A percentile compares a stretch with the other conserved stretches of the same genome.
Evolutionary conservation across 2,113 vertebrate genomes (phyloP).

Genomic region (Osmerus mordax): DNA sequence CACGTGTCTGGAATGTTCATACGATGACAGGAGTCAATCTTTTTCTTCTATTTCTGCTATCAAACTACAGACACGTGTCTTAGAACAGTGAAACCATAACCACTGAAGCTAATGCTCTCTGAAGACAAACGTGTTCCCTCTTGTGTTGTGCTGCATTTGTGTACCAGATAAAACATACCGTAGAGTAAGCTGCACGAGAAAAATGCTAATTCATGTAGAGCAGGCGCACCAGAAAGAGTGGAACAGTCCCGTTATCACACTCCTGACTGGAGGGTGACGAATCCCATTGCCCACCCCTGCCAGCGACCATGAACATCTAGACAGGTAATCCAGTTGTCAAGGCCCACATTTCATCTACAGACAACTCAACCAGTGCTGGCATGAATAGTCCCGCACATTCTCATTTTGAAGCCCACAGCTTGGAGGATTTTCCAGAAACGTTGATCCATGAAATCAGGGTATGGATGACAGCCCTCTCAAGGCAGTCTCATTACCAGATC

Average conservation of each 20-base stretch:
- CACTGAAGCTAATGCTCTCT: background rate
- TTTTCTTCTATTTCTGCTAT: too few species aligned
- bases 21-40: too few species aligned
- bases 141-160: background rate
- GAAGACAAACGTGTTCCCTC: background rate
- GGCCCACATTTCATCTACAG: conserved; percentile 20
- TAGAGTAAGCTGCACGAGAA: background rate
- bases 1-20: too few species aligned
- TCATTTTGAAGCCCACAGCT: conserved; percentile 41
- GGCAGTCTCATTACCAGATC: conserved; percentile 20
- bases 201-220: conserved; percentile 22
- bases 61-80: too few species aligned
- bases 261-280: conserved; percentile 11
- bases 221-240: background rate
- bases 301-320: conserved; percentile 14
- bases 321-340: conserved; percentile 38
- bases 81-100: background rate
- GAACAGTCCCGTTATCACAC: conserved; percentile 12
- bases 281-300: background rate
- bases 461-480: conserved; percentile 4
- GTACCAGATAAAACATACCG: too few species aligned
- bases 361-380: conserved; percentile 3
- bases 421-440: conserved; percentile 30
- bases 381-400: conserved; percentile 26
- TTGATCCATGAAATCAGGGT: conserved; percentile 52